Evolutionary conservation across 2,888 invertebrate genomes (phyloP).

Genomic region (Pedicia rivosa): DNA sequence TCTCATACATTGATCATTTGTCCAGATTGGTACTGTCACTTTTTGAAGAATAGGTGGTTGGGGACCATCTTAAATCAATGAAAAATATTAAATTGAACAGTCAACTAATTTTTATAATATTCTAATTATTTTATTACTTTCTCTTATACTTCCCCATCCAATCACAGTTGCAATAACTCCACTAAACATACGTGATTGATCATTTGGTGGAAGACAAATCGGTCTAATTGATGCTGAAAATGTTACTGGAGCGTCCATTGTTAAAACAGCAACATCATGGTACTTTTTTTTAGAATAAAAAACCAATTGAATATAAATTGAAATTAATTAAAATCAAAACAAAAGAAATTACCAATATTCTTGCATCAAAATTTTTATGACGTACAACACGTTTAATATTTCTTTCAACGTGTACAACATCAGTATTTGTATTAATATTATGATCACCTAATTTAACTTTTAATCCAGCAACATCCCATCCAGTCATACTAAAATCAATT

Average conservation of each 20-base stretch:
- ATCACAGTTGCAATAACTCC: constrained; percentile 65
- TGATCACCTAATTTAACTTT: constrained; percentile 71
- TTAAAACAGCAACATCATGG: constrained; percentile 70
- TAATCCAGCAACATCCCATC: constrained; percentile 71
- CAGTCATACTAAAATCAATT: constrained; percentile 53
- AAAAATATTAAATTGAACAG: neutral
- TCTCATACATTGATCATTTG: constrained; percentile 54
- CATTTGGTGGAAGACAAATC: constrained; percentile 51
- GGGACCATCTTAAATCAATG: constrained; percentile 46
- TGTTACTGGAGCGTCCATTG: constrained; percentile 57
- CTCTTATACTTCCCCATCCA: constrained; percentile 75
- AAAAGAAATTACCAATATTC: constrained; percentile 47
- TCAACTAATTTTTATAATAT: constrained; percentile 1
- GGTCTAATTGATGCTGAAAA: constrained; percentile 58
- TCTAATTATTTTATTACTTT: constrained; percentile 37
- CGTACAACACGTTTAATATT: constrained; percentile 70
- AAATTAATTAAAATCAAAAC: neutral
- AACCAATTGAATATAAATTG: constrained; percentile 8
- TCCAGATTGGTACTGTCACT: constrained; percentile 72
- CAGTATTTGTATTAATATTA: constrained; percentile 58
- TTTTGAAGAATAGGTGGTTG: constrained; percentile 69
- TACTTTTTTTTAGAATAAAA: constrained; percentile 36
- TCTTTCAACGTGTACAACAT: constrained; percentile 60
- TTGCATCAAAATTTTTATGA: constrained; percentile 67
- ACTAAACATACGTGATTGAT: constrained; percentile 38